Evolutionary conservation across 2,888 invertebrate genomes (phyloP), one percentile per base, ranked within the genome.

Genomic region (Limnephilus marmoratus): DNA sequence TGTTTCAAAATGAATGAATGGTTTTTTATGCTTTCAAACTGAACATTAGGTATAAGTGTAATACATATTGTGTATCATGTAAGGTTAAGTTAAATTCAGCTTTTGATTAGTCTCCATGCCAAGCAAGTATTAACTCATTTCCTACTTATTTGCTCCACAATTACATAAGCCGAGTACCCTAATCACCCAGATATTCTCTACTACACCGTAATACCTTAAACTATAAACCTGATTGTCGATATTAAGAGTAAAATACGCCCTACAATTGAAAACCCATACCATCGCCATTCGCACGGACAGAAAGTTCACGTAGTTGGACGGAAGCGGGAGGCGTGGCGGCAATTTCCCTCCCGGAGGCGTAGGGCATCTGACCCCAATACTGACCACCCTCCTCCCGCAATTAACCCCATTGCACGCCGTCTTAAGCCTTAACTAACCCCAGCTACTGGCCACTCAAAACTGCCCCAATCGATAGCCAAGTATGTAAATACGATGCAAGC

Each of bases 381-480:
- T 34, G 82, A 80, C 91, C 91, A n/a, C 68, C 68, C 81, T 45
- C 85, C 90, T 86, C 18, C 80, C 24, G 88, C 92, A 92, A 92
- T 93, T 93, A 93, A 93, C 93, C 93, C 90, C 92, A 81, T 92
- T 92, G 92, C 86, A 92, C 88, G 68, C 86, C 82, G 88, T 88
- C 88, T 88, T 88, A 24, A 29, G 34, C 24, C 83, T 3, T 34
- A 31, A 41, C 15, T 41, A 34, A 41, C 37, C 37, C 41, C 83
- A 4, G 83, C 83, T 68, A 68, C 68, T n/a, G 68, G 68, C 68
- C n/a, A 24, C 68, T 68, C 68, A 68, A 68, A 68, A 68, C 68
- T 68, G 13, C 34, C 18, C 18, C 88, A 88, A 88, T 88, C 88
- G 68, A 88, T 88, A 88, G 18, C 68, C 53, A 34, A 34, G 34